phyloP scores from a whole-genome alignment of 2,888 invertebrate species.

The Pollenia angustigena region DNA sequence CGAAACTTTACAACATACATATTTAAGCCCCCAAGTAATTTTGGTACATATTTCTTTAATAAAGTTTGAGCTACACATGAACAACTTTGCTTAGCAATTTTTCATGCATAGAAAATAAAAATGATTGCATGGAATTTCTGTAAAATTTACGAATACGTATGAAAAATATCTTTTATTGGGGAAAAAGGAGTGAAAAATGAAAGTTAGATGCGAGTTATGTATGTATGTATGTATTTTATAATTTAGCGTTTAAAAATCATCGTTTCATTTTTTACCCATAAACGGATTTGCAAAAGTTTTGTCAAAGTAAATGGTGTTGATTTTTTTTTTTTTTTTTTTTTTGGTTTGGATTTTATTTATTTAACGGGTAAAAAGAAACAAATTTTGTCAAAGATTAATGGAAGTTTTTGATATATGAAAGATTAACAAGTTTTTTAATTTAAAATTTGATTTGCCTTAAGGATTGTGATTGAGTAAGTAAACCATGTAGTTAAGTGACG shows the following conservation, averaged over 20 bases:
- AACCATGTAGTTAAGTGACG: too few species aligned
- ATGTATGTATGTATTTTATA: too few species aligned
- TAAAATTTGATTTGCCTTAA: too few species aligned
- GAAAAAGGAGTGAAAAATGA: background rate
- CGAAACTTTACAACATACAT: background rate
- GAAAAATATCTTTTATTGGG: background rate
- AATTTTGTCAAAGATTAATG: background rate
- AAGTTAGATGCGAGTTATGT: background rate
- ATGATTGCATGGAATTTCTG: background rate
- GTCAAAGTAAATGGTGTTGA: background rate
- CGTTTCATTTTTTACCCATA: background rate
- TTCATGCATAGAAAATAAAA: background rate
- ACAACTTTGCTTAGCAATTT: background rate
- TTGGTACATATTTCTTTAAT: background rate
- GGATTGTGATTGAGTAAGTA: too few species aligned
- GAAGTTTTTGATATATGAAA: background rate
- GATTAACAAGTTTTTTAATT: too few species aligned
- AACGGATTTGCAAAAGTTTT: constrained; percentile 2
- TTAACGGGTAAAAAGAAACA: background rate
- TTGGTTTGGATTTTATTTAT: background rate
- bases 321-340: background rate
- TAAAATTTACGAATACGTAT: background rate
- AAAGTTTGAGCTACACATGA: background rate
- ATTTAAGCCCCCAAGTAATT: background rate
- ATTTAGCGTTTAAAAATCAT: too few species aligned